A percentile compares a stretch with the other conserved stretches of the same genome.
These are phyloP conservation scores for Tachystola acroxantha DNA, from an alignment of 2,888 invertebrate species.

Conservation along the genomic window DNA sequence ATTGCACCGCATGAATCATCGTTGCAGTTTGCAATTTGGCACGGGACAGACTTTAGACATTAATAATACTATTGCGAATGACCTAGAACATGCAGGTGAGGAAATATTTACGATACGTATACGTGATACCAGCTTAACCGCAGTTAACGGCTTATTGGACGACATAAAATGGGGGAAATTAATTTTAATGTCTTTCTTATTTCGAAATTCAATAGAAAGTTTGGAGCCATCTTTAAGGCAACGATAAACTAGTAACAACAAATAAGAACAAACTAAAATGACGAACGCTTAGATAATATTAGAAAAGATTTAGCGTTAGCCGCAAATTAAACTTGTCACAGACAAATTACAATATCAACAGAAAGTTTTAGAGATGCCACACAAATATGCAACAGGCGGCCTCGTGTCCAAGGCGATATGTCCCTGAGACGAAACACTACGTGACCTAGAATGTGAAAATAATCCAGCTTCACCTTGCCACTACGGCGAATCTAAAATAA, in stretches of 20 bases:
- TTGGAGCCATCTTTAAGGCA: neutral
- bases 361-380: slow-evolving; percentile 16
- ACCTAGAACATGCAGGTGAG: slow-evolving; percentile 43
- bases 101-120: slow-evolving; percentile 23
- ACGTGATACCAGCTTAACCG: slow-evolving; percentile 5
- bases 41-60: slow-evolving; percentile 43
- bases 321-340: neutral
- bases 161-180: neutral
- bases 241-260: too few relatives aligned
- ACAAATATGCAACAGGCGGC: slow-evolving; percentile 27
- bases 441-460: slow-evolving; percentile 74
- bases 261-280: too few relatives aligned
- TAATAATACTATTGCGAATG: slow-evolving; percentile 48
- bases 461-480: slow-evolving; percentile 68
- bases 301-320: too few relatives aligned
- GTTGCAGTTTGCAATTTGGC: slow-evolving; percentile 53
- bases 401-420: slow-evolving; percentile 36
- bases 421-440: slow-evolving; percentile 67
- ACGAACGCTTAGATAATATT: too few relatives aligned
- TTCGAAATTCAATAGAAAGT: neutral
- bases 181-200: neutral
- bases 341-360: neutral
- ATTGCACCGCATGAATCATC: slow-evolving; percentile 56
- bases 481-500: slow-evolving; percentile 67
- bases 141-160: slow-evolving; percentile 13